Conservation (phyloP, 2,113 vertebrate genomes). For the Mugil cephalus region DNA sequence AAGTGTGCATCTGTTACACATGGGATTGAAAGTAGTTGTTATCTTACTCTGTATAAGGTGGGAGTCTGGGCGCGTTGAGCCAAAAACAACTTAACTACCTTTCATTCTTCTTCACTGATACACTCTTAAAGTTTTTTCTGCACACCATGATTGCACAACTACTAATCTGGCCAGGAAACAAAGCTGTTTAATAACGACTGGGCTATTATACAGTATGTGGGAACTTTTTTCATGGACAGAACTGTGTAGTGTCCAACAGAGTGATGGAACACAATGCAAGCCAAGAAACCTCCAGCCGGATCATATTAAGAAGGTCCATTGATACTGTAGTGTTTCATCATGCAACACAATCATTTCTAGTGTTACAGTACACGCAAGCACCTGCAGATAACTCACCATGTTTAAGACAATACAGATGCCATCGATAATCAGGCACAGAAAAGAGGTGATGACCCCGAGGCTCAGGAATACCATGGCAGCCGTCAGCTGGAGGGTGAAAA, state of each 20-base stretch:
- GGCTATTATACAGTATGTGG: background rate
- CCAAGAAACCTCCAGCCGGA: conserved; percentile 1
- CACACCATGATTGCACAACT: background rate
- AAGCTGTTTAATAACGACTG: background rate
- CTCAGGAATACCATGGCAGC: conserved; percentile 82
- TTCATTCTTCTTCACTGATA: background rate
- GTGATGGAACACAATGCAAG: background rate
- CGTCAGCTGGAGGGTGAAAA: conserved; percentile 63
- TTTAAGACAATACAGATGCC: conserved; percentile 70
- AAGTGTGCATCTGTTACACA: too few species aligned
- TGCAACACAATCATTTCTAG: background rate
- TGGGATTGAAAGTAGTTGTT: too few species aligned
- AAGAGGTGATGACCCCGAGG: conserved; percentile 76
- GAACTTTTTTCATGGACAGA: conserved; percentile 2
- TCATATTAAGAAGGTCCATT: background rate
- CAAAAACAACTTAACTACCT: background rate
- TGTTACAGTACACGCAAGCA: background rate
- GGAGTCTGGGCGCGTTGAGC: background rate
- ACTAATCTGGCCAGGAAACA: background rate
- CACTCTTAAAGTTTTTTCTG: too few species aligned
- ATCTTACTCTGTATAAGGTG: too few species aligned
- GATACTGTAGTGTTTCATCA: conserved; percentile 3
- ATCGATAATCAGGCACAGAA: conserved; percentile 80
- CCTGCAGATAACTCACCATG: conserved; percentile 70
- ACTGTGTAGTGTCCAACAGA: background rate